phyloP scores from a whole-genome alignment of 23 tunicate genomes.

The Trididemnum clinides region DNA sequence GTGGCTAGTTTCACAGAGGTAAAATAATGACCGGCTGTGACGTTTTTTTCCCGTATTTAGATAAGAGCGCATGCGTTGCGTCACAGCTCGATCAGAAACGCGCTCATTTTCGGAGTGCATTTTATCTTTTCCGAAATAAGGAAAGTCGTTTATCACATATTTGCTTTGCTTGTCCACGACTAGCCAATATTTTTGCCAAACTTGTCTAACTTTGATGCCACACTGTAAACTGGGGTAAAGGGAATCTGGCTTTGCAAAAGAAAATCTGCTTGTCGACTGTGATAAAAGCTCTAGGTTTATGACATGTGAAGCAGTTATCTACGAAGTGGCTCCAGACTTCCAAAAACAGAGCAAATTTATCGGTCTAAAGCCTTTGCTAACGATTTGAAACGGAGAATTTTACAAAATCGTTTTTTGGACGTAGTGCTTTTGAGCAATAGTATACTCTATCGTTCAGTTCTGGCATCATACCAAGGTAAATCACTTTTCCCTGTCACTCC shows the following conservation, averaged over 20 bases:
- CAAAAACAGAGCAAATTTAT: conserved; percentile 26
- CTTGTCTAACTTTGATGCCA: conserved; percentile 39
- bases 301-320: conserved; percentile 16
- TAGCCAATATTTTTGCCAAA: conserved; percentile 39
- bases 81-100: conserved; percentile 22
- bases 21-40: conserved; percentile 7
- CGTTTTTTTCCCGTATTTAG: background rate
- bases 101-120: conserved; percentile 31
- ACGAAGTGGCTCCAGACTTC: conserved; percentile 21
- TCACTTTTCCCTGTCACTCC: conserved; percentile 34
- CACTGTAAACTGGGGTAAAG: conserved; percentile 19
- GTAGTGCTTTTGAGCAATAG: conserved; percentile 39
- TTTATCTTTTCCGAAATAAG: conserved; percentile 30
- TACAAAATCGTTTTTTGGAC: conserved; percentile 41
- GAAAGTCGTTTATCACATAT: conserved; percentile 37
- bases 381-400: conserved; percentile 43
- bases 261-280: conserved; percentile 42
- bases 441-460: conserved; percentile 29
- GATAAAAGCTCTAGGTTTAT: conserved; percentile 43
- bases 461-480: conserved; percentile 22
- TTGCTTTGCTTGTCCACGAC: conserved; percentile 30
- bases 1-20: conserved; percentile 28
- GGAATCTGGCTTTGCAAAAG: conserved; percentile 26
- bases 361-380: conserved; percentile 29
- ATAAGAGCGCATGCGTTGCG: conserved; percentile 33